phyloP scores from a whole-genome alignment of 2,888 invertebrate genomes.

The Harpalus rufipes region DNA sequence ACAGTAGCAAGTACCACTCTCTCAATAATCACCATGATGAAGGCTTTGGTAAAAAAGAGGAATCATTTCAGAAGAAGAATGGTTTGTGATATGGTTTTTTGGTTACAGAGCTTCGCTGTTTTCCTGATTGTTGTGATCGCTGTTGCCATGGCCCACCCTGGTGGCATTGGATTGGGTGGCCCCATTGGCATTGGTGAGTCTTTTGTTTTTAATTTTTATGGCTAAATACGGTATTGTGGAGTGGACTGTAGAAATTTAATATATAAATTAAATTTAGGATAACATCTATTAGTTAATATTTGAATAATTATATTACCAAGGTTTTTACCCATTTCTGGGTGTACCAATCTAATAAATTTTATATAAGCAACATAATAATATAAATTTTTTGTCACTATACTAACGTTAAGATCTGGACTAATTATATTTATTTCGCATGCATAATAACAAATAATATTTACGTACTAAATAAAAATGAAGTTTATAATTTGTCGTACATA shows the following conservation, averaged over 20 bases:
- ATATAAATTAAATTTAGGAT: too few relatives aligned
- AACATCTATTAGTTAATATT: too few relatives aligned
- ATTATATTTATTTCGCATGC: background rate
- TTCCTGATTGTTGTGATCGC: constrained; percentile 26
- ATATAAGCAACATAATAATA: too few relatives aligned
- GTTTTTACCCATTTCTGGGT: too few relatives aligned
- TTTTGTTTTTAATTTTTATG: too few relatives aligned
- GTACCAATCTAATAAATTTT: too few relatives aligned
- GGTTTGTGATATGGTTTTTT: constrained; percentile 7
- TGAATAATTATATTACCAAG: too few relatives aligned
- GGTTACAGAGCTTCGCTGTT: constrained; percentile 39
- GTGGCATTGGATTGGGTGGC: constrained; percentile 42
- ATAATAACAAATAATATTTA: background rate
- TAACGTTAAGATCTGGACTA: too few relatives aligned
- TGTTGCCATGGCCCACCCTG: background rate
- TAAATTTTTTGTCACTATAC: too few relatives aligned
- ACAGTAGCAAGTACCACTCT: constrained; percentile 25
- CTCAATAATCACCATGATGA: constrained; percentile 42
- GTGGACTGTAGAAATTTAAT: too few relatives aligned
- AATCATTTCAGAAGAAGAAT: background rate
- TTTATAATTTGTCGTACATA: background rate
- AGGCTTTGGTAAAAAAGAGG: constrained; percentile 24
- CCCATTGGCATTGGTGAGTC: constrained; percentile 34
- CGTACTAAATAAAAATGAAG: background rate
- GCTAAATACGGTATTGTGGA: background rate